These are phyloP conservation scores for Notarius quadriscutis DNA, from an alignment of 2,113 vertebrate genomes.

Conservation along the genomic window DNA sequence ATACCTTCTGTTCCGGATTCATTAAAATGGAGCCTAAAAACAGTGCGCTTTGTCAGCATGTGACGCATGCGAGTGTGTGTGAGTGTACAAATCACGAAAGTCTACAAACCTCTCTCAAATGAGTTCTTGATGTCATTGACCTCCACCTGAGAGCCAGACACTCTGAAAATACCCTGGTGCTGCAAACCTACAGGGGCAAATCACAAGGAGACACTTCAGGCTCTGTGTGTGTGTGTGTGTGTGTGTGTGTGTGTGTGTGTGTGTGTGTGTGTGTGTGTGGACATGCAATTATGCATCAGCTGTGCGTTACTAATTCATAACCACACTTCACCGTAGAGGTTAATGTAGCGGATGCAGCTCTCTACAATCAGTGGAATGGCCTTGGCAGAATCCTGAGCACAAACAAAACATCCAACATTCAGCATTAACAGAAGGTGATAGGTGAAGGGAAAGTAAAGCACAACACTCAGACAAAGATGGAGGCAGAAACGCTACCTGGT, in stretches of 20 bases:
- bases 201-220: too few species aligned
- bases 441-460: neutral
- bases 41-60: neutral
- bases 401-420: constrained; percentile 38
- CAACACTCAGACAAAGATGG: neutral
- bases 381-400: constrained; percentile 87
- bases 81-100: too few species aligned
- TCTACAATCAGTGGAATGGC: constrained; percentile 95
- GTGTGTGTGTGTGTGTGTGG: neutral
- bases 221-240: too few species aligned
- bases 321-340: constrained; percentile 86
- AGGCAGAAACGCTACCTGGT: constrained; percentile 81
- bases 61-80: neutral
- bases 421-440: neutral
- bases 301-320: neutral
- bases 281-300: neutral
- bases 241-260: too few species aligned
- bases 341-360: constrained; percentile 98
- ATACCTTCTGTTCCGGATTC: neutral
- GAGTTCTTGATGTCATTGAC: too few species aligned
- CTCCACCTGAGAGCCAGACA: too few species aligned
- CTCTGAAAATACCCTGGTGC: too few species aligned
- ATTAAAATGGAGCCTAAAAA: neutral
- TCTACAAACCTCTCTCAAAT: too few species aligned
- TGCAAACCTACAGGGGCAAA: too few species aligned